Base-by-base conservation (phyloP, 2,888 invertebrate species). In the Temnothorax rugatulus region DNA sequence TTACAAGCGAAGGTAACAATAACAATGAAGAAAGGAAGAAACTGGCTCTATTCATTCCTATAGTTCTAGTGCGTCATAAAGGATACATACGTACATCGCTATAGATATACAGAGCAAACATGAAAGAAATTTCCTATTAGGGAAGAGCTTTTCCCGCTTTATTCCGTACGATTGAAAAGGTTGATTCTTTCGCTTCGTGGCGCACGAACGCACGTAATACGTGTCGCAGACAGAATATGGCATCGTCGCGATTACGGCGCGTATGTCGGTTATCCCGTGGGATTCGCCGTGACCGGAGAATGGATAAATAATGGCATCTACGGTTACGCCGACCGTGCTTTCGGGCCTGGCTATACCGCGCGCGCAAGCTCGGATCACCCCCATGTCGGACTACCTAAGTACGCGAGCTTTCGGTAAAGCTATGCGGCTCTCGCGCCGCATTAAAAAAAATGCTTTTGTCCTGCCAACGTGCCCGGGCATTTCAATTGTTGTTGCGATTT, bases 231-330 rank as follows among this genome's bases (percentile, higher is more conserved):
- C 84, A 71, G 88, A 41, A 38, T 82, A 83, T 89, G 88, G 89
- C 86, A 86, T 79, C 68, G 86, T 71, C 69, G 86, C 92, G 92
- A 93, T 93, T 93, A 93, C 92, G 92, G 90, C 92, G 91, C 91
- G 92, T 92, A 91, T 87, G 88, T 84, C 91, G 92, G 86, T 88
- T 90, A 91, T 92, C 92, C 92, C 90, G 74, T 59, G 91, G 92
- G 92, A 93, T 92, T 91, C 90, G 88, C 90, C 90, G 88, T 91
- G 91, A 88, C 92, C 91, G 87, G 90, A 84, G 91, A 92, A 92
- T 92, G 91, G 93, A 93, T 93, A 93, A 93, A 93, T 93, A 93
- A 93, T 92, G 91, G 91, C 91, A 84, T 91, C 90, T 88, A 84
- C 82, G 82, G 76, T 64, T 59, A 47, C 50, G 52, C 38, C 61